Base-by-base conservation (phyloP, 2,888 invertebrate species). In the Dioctria rufipes region DNA sequence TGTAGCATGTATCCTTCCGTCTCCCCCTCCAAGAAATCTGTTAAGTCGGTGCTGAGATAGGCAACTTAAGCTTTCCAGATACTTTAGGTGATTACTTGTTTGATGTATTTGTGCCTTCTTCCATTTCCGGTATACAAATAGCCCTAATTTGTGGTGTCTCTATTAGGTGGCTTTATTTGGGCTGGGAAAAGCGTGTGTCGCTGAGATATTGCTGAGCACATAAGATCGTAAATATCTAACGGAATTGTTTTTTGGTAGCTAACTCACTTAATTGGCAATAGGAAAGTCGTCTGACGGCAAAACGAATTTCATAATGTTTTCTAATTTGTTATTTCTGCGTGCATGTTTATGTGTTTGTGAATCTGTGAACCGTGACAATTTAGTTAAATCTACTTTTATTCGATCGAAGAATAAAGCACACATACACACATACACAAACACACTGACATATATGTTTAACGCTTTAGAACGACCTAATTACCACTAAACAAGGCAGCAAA, bases 51-150 rank as follows among this genome's bases (percentile, higher is more conserved):
- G 78, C 78, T 78, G 66, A 78, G 78, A 78, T 78, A 78, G 78
- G 66, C 78, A 78, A 78, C 66, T 78, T 78, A 66, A 78, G 78
- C 58, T 51, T 60, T 25, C 25, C 42, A 60, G 78, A 51, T 78
- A 61, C 40, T 61, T 78, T 69, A 80, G 78, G 80, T 80, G 81
- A 80, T 80, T 81, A 81, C 80, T 65, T 65, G 80, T 69, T 65
- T 80, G 80, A 77, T 77, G 63, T 77, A 77, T 77, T 69, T 63
- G 63, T 77, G 75, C 80, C 60, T 77, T 69, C 75, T 80, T 58
- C 69, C 40, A 75, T 77, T 80, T 80, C 80, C 77, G 80, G 66
- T 79, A 49, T 61, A 81, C 58, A 77, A 80, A 81, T 81, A 75
- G 66, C 69, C 80, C 75, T 81, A 80, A 81, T 81, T 80, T 81